Conservation (phyloP, 2,113 vertebrate species). For the Paedocypris sp. region DNA sequence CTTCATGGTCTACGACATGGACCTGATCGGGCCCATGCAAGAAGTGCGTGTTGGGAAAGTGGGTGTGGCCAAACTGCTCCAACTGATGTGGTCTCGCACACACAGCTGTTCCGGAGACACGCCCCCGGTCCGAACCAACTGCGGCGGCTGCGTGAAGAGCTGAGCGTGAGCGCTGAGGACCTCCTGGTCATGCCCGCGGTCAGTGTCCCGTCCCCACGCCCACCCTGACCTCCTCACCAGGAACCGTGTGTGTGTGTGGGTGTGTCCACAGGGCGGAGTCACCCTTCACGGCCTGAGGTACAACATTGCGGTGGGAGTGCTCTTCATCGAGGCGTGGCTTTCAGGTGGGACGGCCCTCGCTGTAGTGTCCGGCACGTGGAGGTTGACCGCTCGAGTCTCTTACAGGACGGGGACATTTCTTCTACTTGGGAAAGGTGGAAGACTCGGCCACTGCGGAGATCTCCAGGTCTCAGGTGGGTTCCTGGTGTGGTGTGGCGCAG, state of each 20-base stretch:
- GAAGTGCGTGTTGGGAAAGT: conserved; percentile 31
- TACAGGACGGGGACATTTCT: conserved; percentile 57
- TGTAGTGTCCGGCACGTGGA: neutral
- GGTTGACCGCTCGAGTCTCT: neutral
- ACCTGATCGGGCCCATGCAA: conserved; percentile 66
- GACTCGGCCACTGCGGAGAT: conserved; percentile 69
- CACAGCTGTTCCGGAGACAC: conserved; percentile 56
- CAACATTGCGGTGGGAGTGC: conserved; percentile 60
- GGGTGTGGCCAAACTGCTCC: too few relatives aligned
- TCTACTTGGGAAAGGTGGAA: conserved; percentile 60
- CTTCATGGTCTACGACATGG: conserved; percentile 72
- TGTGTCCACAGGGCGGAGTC: conserved; percentile 52
- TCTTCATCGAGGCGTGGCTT: conserved; percentile 68
- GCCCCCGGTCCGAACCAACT: conserved; percentile 55
- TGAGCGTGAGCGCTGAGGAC: conserved; percentile 47
- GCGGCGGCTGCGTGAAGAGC: conserved; percentile 41
- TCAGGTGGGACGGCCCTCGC: conserved; percentile 48
- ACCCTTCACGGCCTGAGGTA: conserved; percentile 58
- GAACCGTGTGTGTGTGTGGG: neutral
- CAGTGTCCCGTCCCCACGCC: too few relatives aligned
- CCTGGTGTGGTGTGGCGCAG: neutral
- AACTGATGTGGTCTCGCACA: neutral
- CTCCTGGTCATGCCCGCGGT: conserved; percentile 58
- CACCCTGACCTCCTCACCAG: too few relatives aligned
- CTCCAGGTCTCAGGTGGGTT: conserved; percentile 60